A percentile compares a stretch with the other conserved stretches of the same genome.
These are phyloP conservation scores for Prenolepis imparis DNA, from an alignment of 2,888 invertebrate genomes.

Conservation along the genomic window DNA sequence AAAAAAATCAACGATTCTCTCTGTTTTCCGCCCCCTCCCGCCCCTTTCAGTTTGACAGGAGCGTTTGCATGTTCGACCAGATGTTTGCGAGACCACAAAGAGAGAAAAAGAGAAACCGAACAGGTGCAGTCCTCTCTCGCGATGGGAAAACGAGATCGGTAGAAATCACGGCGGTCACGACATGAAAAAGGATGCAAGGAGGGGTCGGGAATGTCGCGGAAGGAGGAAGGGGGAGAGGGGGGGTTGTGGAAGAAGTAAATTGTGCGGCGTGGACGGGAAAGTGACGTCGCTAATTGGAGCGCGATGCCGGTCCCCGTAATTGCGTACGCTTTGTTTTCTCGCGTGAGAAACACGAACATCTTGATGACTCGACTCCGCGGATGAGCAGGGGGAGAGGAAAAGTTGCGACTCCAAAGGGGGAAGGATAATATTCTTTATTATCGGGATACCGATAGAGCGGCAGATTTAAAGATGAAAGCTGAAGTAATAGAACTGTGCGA, in stretches of 20 bases:
- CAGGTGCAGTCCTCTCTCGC: constrained; percentile 41
- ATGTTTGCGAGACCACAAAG: constrained; percentile 16
- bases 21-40: background rate
- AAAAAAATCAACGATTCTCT: constrained; percentile 11
- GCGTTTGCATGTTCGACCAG: constrained; percentile 44
- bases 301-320: constrained; percentile 40
- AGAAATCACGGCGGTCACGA: constrained; percentile 46
- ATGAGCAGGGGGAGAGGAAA: no score
- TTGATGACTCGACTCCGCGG: background rate
- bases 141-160: constrained; percentile 50
- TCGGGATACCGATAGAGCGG: background rate
- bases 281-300: constrained; percentile 52
- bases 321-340: constrained; percentile 48
- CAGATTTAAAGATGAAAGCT: background rate
- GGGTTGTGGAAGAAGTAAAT: background rate
- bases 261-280: constrained; percentile 43
- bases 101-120: background rate
- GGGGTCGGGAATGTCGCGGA: background rate
- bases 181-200: background rate
- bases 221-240: background rate
- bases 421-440: background rate
- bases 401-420: background rate
- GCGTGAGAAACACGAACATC: constrained; percentile 43
- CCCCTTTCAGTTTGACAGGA: background rate
- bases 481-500: no score